These are phyloP conservation scores for Amphipoea oculea DNA, from an alignment of 2,888 invertebrate genomes.

Conservation along the genomic window DNA sequence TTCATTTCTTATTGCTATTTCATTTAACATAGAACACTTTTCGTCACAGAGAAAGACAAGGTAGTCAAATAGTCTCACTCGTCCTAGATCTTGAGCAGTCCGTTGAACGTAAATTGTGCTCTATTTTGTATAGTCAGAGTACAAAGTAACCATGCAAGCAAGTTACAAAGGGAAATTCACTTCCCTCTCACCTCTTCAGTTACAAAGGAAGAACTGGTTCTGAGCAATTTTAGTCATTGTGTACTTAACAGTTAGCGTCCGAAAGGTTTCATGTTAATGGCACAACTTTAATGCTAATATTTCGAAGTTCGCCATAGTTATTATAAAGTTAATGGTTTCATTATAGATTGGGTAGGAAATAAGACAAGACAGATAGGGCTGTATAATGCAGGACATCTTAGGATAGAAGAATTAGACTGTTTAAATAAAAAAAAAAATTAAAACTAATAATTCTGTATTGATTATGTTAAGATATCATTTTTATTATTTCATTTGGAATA, in stretches of 20 bases:
- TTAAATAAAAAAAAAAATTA: background rate
- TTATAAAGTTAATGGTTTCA: background rate
- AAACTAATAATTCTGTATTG: background rate
- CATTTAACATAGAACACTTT: conserved; percentile 5
- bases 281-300: background rate
- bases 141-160: conserved; percentile 56
- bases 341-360: background rate
- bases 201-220: conserved; percentile 54
- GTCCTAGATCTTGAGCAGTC: conserved; percentile 28
- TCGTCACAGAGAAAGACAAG: conserved; percentile 5
- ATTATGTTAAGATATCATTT: background rate
- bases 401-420: background rate
- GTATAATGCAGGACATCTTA: background rate
- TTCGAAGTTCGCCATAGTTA: background rate
- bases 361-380: background rate
- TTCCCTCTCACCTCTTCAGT: conserved; percentile 53
- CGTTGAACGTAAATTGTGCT: conserved; percentile 42
- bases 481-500: no score
- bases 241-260: conserved; percentile 31
- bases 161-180: conserved; percentile 55
- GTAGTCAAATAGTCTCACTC: conserved; percentile 24
- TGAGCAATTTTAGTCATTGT: conserved; percentile 48
- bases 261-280: conserved; percentile 16
- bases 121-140: conserved; percentile 19
- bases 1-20: background rate